A percentile compares a stretch with the other conserved stretches of the same genome.
These are phyloP conservation scores for Rotaria magnacalcarata DNA, from an alignment of 2,888 invertebrate species.

Conservation along the genomic window DNA sequence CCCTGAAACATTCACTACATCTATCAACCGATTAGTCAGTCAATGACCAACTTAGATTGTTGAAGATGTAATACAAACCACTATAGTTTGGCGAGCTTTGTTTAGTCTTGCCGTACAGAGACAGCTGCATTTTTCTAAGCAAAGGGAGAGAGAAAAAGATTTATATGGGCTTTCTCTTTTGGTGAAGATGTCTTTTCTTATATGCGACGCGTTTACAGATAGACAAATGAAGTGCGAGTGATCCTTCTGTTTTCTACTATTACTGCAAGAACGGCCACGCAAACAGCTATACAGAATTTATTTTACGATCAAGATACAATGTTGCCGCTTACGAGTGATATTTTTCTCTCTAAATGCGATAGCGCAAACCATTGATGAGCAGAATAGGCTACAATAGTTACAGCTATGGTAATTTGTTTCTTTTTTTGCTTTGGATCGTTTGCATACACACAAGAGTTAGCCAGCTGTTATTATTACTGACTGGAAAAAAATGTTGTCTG, in stretches of 20 bases:
- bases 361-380: background rate
- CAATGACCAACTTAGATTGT: background rate
- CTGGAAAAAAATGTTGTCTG: background rate
- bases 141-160: background rate
- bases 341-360: background rate
- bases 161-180: background rate
- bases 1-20: background rate
- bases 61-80: background rate
- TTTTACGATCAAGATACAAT: background rate
- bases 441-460: background rate
- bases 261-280: background rate
- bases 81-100: background rate
- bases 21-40: background rate
- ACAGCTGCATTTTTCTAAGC: background rate
- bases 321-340: background rate
- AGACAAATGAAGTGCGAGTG: background rate
- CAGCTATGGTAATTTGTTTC: background rate
- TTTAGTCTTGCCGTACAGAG: background rate
- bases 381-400: background rate
- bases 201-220: background rate
- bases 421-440: background rate
- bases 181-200: background rate
- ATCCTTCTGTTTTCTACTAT: background rate
- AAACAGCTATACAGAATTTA: background rate
- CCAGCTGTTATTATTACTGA: background rate